Conservation (phyloP, 2,888 invertebrate species). For the Melieria crassipennis region DNA sequence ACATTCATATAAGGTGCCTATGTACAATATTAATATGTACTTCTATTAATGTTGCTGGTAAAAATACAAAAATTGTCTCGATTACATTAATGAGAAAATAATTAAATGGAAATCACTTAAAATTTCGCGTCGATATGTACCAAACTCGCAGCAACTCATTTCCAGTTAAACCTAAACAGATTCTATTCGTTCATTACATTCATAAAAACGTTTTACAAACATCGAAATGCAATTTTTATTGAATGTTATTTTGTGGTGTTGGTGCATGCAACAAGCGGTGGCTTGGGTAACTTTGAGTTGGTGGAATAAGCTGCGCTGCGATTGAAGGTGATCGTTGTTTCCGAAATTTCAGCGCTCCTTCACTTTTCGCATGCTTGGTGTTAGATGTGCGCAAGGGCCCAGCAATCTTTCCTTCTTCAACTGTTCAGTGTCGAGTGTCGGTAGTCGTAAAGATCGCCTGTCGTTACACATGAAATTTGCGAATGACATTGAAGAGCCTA, state of each 20-base stretch:
- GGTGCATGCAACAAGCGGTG: neutral
- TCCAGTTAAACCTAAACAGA: neutral
- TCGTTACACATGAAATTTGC: conserved; percentile 1
- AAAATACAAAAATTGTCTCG: too few relatives aligned
- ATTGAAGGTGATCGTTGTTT: neutral
- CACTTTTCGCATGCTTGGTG: neutral
- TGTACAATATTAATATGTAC: too few relatives aligned
- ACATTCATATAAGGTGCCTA: too few relatives aligned
- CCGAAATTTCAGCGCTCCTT: conserved; percentile 3
- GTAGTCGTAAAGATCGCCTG: neutral
- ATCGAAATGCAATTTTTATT: neutral
- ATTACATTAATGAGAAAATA: too few relatives aligned
- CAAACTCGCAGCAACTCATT: neutral
- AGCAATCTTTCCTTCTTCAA: neutral
- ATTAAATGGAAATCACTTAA: neutral
- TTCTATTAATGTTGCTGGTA: too few relatives aligned
- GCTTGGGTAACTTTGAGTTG: neutral
- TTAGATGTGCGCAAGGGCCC: neutral
- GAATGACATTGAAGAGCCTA: neutral
- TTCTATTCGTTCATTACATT: too few relatives aligned
- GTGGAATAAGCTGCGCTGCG: too few relatives aligned
- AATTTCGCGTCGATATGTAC: neutral
- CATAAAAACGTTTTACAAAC: too few relatives aligned
- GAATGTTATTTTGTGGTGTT: conserved; percentile 12
- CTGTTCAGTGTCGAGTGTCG: neutral